Percentiles rank a stretch among this genome's conserved stretches.
These are phyloP conservation scores for Sipha maydis DNA, from an alignment of 2,888 invertebrate genomes.

Conservation along the genomic window DNA sequence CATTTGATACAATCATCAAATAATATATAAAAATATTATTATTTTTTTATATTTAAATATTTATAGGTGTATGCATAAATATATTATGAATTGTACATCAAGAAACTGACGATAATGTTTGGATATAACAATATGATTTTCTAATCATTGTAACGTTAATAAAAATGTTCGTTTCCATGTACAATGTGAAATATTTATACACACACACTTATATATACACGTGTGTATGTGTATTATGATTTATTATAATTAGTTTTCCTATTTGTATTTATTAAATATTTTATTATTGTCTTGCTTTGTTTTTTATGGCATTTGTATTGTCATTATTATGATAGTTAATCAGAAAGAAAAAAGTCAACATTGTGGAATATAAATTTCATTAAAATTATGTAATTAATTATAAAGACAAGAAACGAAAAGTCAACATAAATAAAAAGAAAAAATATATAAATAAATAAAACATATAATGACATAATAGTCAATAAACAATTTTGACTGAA, in stretches of 20 bases:
- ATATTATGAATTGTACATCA: too few species aligned
- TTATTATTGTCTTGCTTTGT: not conserved
- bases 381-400: not conserved
- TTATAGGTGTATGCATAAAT: too few species aligned
- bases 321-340: not conserved
- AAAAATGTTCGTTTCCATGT: too few species aligned
- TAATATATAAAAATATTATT: too few species aligned
- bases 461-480: not conserved
- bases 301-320: not conserved
- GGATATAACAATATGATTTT: too few species aligned
- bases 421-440: not conserved
- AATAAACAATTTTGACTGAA: not conserved
- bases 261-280: not conserved
- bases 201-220: too few species aligned
- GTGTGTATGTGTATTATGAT: not conserved
- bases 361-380: not conserved
- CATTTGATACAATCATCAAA: too few species aligned
- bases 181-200: too few species aligned
- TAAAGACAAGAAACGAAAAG: not conserved
- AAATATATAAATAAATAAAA: not conserved
- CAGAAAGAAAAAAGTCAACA: not conserved
- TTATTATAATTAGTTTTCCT: slow-evolving; percentile 19
- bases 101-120: too few species aligned
- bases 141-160: too few species aligned
- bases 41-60: too few species aligned